Evolutionary conservation across 1,140 invertebrate genomes (phyloP).

Genomic region (Brachionus rubens): DNA sequence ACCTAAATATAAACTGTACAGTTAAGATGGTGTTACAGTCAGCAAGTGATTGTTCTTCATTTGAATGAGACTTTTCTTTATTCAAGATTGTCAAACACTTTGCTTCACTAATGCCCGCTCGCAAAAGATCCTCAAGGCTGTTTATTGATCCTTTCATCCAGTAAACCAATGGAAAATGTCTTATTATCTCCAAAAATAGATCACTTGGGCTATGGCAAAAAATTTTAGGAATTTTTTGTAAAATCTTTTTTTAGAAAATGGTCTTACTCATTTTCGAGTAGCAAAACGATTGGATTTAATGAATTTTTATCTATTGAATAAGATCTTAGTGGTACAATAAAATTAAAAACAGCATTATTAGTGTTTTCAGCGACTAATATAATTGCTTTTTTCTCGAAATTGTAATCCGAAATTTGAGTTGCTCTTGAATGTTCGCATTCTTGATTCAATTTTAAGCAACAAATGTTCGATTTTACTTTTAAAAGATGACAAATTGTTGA

Average conservation of each 20-base stretch:
- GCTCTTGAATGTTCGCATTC: slow-evolving; percentile 89
- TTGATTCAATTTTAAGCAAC: slow-evolving; percentile 89
- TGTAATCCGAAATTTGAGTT: slow-evolving; percentile 88
- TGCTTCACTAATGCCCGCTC: slow-evolving; percentile 87
- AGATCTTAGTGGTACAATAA: slow-evolving; percentile 90
- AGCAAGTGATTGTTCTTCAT: slow-evolving; percentile 87
- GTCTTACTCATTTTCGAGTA: slow-evolving; percentile 71
- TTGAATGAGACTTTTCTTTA: slow-evolving; percentile 89
- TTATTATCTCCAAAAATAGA: slow-evolving; percentile 88
- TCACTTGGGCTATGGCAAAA: slow-evolving; percentile 70
- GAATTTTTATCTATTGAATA: slow-evolving; percentile 90
- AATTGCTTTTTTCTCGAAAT: slow-evolving; percentile 94
- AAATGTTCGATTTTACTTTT: slow-evolving; percentile 89
- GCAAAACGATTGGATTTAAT: slow-evolving; percentile 88
- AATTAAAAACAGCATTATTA: slow-evolving; percentile 97
- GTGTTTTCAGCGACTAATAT: slow-evolving; percentile 93
- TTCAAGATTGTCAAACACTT: slow-evolving; percentile 98
- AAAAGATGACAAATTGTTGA: slow-evolving; percentile 91
- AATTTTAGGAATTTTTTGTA: background rate
- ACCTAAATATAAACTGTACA: slow-evolving; percentile 98
- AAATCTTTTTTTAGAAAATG: background rate
- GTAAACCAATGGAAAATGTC: slow-evolving; percentile 86
- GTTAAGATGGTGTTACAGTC: slow-evolving; percentile 98
- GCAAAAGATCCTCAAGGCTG: slow-evolving; percentile 85
- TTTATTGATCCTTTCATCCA: slow-evolving; percentile 99